These are phyloP conservation scores for Spodoptera exigua DNA, from an alignment of 2,888 invertebrate species.

Conservation along the genomic window DNA sequence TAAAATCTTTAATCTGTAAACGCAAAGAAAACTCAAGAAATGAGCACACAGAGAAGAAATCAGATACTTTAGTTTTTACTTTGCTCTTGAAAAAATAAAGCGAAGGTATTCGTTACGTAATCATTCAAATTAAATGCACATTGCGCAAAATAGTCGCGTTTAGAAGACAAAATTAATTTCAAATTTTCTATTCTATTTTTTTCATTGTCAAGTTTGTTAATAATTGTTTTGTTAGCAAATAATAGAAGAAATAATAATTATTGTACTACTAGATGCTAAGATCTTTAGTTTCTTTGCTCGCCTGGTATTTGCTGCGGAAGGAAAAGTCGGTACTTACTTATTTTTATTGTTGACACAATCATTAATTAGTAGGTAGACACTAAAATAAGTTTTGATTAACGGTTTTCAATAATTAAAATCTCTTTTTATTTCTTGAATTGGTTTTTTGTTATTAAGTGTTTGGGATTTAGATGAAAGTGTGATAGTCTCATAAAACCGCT, in stretches of 20 bases:
- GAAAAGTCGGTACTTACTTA: conserved; percentile 2
- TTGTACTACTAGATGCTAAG: conserved; percentile 2
- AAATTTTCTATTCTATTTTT: conserved; percentile 22
- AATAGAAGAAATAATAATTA: conserved; percentile 39
- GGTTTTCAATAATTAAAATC: too few species aligned
- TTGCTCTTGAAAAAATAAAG: not conserved
- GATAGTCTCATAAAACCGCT: too few species aligned
- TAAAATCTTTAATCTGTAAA: conserved; percentile 2
- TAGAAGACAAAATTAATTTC: conserved; percentile 26
- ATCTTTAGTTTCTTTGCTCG: conserved; percentile 40
- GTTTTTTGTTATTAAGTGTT: too few species aligned
- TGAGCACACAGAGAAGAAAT: too few species aligned
- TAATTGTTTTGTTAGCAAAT: conserved; percentile 34
- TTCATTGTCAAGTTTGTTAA: conserved; percentile 41
- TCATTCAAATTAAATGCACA: conserved; percentile 20
- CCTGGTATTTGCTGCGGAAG: conserved; percentile 42
- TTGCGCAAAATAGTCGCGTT: conserved; percentile 28
- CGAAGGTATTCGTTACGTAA: conserved; percentile 10
- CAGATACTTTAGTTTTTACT: too few species aligned
- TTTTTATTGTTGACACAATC: conserved; percentile 17
- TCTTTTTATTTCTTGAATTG: too few species aligned
- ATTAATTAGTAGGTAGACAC: conserved; percentile 1
- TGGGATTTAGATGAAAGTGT: too few species aligned
- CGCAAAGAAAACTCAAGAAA: too few species aligned
- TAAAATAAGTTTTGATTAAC: too few species aligned